Evolutionary conservation across 2,113 vertebrate species (phyloP).

Genomic region (Amblyornis subalaris): DNA sequence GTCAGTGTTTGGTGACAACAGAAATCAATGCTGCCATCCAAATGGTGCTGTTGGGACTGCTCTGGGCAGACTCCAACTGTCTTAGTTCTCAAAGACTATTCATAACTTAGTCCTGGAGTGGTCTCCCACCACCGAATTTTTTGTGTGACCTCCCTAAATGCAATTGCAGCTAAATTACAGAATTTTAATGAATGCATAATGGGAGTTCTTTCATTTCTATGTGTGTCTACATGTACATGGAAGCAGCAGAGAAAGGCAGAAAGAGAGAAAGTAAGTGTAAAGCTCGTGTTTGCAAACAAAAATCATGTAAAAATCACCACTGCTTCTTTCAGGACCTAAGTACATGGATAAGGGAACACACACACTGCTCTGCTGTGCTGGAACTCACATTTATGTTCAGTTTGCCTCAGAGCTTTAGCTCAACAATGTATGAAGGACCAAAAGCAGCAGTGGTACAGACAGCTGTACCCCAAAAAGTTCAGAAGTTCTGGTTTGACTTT

Average conservation of each 20-base stretch:
- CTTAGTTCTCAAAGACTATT: background rate
- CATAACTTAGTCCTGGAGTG: background rate
- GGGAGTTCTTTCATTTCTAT: background rate
- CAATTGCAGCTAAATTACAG: slow-evolving; percentile 28
- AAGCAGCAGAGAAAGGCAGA: background rate
- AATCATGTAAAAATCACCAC: rapidly evolving
- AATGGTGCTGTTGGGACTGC: background rate
- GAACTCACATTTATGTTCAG: background rate
- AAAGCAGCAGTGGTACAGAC: background rate
- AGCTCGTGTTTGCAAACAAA: background rate
- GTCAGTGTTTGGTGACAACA: background rate
- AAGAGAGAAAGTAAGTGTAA: background rate
- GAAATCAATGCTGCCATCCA: slow-evolving; percentile 4
- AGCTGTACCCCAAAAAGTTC: background rate
- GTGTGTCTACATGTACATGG: rapidly evolving
- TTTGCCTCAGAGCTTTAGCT: background rate
- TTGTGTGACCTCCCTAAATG: background rate
- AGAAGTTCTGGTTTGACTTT: background rate
- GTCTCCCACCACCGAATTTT: slow-evolving; percentile 15
- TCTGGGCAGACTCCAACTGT: background rate
- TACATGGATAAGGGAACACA: background rate
- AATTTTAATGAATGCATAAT: slow-evolving; percentile 7
- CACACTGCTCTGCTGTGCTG: background rate
- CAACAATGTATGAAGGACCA: background rate
- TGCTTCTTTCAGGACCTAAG: background rate